These are phyloP conservation scores for Amyelois transitella DNA, from an alignment of 1,140 invertebrate species.

Conservation along the genomic window DNA sequence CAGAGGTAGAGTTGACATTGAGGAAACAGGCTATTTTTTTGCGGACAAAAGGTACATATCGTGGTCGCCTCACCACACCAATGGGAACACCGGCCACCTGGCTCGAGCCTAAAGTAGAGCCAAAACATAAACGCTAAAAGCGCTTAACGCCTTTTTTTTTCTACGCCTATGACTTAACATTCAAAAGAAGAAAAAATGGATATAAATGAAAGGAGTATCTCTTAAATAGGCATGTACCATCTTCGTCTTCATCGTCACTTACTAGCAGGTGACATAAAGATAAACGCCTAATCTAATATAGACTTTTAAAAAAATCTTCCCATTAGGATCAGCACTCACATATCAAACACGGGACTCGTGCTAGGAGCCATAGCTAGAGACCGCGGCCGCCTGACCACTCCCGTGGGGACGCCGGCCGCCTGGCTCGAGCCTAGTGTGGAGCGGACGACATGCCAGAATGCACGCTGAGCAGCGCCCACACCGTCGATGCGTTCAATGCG, in stretches of 20 bases:
- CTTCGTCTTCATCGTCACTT: no score
- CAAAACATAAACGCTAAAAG: no score
- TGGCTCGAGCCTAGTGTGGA: conserved; percentile 34
- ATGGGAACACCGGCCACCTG: conserved; percentile 14
- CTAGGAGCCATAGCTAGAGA: conserved; percentile 19
- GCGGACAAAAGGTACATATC: conserved; percentile 22
- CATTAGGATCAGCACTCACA: conserved; percentile 22
- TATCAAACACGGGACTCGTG: conserved; percentile 18
- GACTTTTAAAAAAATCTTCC: no score
- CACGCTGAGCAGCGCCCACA: conserved; percentile 34
- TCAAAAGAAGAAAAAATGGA: no score
- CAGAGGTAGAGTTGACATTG: no score
- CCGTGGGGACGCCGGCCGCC: conserved; percentile 7
- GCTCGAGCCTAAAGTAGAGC: conserved; percentile 32
- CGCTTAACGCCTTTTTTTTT: no score
- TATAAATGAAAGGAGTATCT: no score
- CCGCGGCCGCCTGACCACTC: conserved; percentile 26
- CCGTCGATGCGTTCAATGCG: conserved; percentile 52
- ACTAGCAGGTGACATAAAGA: no score
- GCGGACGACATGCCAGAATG: conserved; percentile 45
- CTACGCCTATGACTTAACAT: no score
- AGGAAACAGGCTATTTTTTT: no score
- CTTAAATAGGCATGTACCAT: no score
- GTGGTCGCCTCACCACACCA: conserved; percentile 25
- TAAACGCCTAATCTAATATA: no score